Evolutionary conservation across 2,113 vertebrate genomes (phyloP).

Genomic region (Megaleporinus macrocephalus): DNA sequence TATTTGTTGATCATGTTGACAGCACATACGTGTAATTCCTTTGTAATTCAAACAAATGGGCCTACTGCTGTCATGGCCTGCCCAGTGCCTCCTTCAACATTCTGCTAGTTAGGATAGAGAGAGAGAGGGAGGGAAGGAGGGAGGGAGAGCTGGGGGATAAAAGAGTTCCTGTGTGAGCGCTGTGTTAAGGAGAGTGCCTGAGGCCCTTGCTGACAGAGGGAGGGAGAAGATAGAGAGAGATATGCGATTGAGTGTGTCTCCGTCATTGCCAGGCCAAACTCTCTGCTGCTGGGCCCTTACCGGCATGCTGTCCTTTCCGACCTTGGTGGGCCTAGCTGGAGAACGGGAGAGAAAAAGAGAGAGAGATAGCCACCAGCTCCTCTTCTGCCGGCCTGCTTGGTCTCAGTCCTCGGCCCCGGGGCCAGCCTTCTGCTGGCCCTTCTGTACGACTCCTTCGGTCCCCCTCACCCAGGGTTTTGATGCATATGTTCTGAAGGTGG

Average conservation of each 20-base stretch:
- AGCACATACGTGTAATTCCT: conserved; percentile 35
- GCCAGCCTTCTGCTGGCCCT: conserved; percentile 80
- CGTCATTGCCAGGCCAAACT: conserved; percentile 46
- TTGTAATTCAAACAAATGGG: conserved; percentile 57
- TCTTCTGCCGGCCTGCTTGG: conserved; percentile 67
- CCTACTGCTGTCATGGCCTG: conserved; percentile 36
- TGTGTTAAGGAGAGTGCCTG: conserved; percentile 56
- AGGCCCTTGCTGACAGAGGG: conserved; percentile 46
- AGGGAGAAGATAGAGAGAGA: conserved; percentile 15
- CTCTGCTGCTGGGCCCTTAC: conserved; percentile 31
- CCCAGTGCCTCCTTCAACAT: conserved; percentile 26
- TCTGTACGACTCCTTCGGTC: conserved; percentile 78
- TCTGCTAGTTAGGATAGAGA: conserved; percentile 46
- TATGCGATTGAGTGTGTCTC: background rate
- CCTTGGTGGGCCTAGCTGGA: conserved; percentile 51
- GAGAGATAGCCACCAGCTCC: conserved; percentile 45
- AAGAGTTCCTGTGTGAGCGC: conserved; percentile 53
- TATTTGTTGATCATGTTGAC: conserved; percentile 22
- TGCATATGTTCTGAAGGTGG: conserved; percentile 90
- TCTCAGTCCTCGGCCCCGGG: conserved; percentile 75
- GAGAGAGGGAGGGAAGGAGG: conserved; percentile 4
- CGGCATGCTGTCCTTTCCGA: conserved; percentile 44
- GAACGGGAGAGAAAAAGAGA: conserved; percentile 21
- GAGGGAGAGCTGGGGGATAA: conserved; percentile 32
- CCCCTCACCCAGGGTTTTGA: conserved; percentile 87